A percentile compares a stretch with the other conserved stretches of the same genome.
Evolutionary conservation across 2,888 invertebrate species (phyloP).

Genomic region (Nematopogon swammerdamellus): DNA sequence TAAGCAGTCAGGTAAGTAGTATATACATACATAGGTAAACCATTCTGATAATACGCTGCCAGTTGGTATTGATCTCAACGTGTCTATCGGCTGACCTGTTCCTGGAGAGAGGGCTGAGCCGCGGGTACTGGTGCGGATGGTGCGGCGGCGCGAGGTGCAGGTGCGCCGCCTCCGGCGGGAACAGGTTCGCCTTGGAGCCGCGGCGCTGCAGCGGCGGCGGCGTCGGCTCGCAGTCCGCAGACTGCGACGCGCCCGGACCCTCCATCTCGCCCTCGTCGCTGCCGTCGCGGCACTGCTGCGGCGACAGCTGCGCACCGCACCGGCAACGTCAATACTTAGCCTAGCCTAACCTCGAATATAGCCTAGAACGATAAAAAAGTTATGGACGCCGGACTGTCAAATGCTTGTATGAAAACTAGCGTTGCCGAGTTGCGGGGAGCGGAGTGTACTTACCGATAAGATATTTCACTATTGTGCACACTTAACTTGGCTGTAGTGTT

Average conservation of each 20-base stretch:
- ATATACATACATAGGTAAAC: too few relatives aligned
- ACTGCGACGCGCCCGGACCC: slow-evolving; percentile 87
- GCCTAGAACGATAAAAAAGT: too few relatives aligned
- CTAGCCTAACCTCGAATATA: slow-evolving; percentile 20
- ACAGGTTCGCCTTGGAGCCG: slow-evolving; percentile 86
- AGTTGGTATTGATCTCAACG: too few relatives aligned
- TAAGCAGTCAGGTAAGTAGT: too few relatives aligned
- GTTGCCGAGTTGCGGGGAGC: too few relatives aligned
- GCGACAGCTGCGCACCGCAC: slow-evolving; percentile 74
- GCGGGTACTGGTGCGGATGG: slow-evolving; percentile 58
- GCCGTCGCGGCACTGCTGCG: slow-evolving; percentile 68
- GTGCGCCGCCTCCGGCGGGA: slow-evolving; percentile 63
- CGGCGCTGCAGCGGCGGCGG: slow-evolving; percentile 77
- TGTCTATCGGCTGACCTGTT: slow-evolving; percentile 64
- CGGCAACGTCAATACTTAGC: slow-evolving; percentile 12
- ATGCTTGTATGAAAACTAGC: too few relatives aligned
- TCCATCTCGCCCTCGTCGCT: slow-evolving; percentile 79
- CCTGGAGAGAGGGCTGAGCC: slow-evolving; percentile 80
- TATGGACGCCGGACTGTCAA: too few relatives aligned
- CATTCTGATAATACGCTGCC: too few relatives aligned
- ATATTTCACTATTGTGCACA: too few relatives aligned
- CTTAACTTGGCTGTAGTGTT: too few relatives aligned
- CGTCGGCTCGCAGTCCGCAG: slow-evolving; percentile 90
- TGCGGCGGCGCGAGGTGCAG: slow-evolving; percentile 42
- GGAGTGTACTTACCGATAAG: too few relatives aligned